Percentiles rank a stretch among this genome's conserved stretches.
phyloP scores from a whole-genome alignment of 2,113 vertebrate genomes.

The Rhineura floridana region DNA sequence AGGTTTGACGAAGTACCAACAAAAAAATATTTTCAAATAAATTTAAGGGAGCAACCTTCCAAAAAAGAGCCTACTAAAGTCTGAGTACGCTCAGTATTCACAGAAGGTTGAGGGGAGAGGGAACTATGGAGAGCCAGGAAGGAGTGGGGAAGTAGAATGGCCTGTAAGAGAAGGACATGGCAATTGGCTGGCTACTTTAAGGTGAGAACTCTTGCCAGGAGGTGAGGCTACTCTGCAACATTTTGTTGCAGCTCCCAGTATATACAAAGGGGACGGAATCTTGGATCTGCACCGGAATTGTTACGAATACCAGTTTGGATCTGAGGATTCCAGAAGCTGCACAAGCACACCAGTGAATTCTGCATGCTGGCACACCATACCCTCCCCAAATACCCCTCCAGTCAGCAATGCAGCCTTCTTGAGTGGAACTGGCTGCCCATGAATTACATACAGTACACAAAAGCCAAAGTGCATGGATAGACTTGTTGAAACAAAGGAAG shows the following conservation, averaged over 20 bases:
- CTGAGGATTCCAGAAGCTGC: neutral
- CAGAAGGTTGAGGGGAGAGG: neutral
- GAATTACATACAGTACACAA: neutral
- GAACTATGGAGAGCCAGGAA: neutral
- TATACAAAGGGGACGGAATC: neutral
- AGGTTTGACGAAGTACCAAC: too few species aligned
- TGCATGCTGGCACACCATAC: neutral
- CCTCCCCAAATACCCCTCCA: neutral
- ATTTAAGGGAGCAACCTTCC: neutral
- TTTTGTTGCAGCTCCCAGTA: neutral
- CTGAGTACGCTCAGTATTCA: too few species aligned
- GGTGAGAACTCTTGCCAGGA: neutral
- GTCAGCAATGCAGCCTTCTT: neutral
- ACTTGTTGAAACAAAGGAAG: slow-evolving; percentile 58
- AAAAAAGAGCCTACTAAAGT: too few species aligned
- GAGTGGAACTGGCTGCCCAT: neutral
- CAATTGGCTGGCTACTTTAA: neutral
- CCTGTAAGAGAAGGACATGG: neutral
- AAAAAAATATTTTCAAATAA: neutral
- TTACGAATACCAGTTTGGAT: neutral
- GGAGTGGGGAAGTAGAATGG: neutral
- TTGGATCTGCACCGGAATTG: neutral
- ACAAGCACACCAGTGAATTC: neutral
- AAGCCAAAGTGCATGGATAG: slow-evolving; percentile 3
- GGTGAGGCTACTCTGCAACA: neutral